Evolutionary conservation across 2,797 vertebrate species (phyloP).

Genomic region (Setipinna tenuifilis): DNA sequence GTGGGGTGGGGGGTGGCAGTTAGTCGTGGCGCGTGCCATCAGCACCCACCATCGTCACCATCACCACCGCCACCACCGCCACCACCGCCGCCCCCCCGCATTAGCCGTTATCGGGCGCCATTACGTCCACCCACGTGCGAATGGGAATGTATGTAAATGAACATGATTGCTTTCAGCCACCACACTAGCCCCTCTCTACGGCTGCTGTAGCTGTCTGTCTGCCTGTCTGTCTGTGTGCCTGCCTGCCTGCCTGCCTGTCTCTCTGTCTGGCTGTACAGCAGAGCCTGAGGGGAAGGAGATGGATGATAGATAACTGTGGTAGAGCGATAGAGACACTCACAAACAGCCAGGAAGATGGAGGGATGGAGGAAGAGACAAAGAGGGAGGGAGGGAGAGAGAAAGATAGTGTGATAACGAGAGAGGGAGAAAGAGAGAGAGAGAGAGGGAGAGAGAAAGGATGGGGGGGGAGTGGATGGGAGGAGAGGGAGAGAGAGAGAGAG

Average conservation of each 20-base stretch:
- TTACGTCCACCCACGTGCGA: neutral
- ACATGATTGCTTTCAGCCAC: constrained; percentile 16
- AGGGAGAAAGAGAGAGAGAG: neutral
- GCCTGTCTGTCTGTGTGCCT: neutral
- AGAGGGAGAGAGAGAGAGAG: no score
- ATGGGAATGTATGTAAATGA: constrained; percentile 34
- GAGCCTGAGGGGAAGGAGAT: neutral
- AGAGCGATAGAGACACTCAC: constrained; percentile 1
- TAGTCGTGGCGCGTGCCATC: neutral
- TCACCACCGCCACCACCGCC: no score
- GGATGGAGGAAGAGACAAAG: neutral
- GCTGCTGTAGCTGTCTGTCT: no score
- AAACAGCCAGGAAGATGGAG: neutral
- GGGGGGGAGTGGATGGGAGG: no score
- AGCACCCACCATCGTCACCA: neutral
- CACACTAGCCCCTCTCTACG: no score
- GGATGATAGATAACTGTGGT: neutral
- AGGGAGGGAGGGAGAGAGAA: neutral
- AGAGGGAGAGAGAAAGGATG: neutral
- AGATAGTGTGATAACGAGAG: neutral
- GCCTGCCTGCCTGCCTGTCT: no score
- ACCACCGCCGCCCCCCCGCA: neutral
- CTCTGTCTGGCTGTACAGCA: no score
- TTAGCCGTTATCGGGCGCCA: neutral
- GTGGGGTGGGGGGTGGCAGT: neutral